Percentiles rank a stretch among this genome's conserved stretches.
phyloP scores from a whole-genome alignment of 1,140 invertebrate genomes.

The Cephus cinctus region DNA sequence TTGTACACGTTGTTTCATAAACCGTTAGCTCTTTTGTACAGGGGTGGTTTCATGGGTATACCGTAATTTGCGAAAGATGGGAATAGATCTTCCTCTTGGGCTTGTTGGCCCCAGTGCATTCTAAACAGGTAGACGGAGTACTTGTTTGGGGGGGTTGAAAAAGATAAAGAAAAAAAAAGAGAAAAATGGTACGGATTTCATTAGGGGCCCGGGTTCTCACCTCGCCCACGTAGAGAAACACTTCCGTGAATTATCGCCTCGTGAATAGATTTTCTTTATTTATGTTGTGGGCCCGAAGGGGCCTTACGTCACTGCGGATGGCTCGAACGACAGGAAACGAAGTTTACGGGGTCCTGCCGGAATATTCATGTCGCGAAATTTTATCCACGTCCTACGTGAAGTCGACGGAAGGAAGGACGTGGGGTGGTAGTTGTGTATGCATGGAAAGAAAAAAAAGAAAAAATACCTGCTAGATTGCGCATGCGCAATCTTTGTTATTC shows the following conservation, averaged over 20 bases:
- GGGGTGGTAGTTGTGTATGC: too few relatives aligned
- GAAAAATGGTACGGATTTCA: conserved; percentile 22
- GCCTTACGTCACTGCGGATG: conserved; percentile 15
- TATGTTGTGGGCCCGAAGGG: conserved; percentile 23
- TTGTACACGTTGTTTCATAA: too few relatives aligned
- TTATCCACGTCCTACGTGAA: conserved; percentile 8
- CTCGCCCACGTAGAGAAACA: conserved; percentile 23
- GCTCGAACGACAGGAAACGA: conserved; percentile 37
- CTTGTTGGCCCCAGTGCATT: too few relatives aligned
- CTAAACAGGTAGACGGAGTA: conserved; percentile 21
- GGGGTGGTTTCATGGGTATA: too few relatives aligned
- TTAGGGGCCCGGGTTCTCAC: conserved; percentile 42
- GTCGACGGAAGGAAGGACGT: conserved; percentile 13
- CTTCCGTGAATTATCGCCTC: conserved; percentile 32
- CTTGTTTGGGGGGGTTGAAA: background rate
- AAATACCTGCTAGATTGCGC: too few relatives aligned
- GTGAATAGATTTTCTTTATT: conserved; percentile 10
- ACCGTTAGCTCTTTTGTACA: too few relatives aligned
- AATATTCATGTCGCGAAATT: conserved; percentile 43
- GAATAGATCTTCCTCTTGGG: too few relatives aligned
- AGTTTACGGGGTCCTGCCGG: conserved; percentile 29
- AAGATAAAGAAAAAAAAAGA: background rate
- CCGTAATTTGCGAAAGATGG: too few relatives aligned
- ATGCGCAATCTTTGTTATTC: too few relatives aligned
- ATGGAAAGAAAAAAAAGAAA: too few relatives aligned